Conservation (phyloP, 2,797 vertebrate genomes). For the Rhodeus uyekii region DNA sequence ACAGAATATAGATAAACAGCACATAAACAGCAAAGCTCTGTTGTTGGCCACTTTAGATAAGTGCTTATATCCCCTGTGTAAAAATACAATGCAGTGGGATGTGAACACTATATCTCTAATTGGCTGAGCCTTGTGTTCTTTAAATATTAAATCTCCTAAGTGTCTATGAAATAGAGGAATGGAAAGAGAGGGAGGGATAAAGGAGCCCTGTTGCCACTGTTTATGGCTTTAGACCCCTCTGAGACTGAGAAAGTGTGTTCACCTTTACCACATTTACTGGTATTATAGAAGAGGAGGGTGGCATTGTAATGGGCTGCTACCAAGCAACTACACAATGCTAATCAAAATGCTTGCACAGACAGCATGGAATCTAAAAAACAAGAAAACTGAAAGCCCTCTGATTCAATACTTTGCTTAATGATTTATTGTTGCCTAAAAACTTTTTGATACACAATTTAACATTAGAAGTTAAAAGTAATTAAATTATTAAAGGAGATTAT, state of each 20-base stretch:
- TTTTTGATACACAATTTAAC: background rate
- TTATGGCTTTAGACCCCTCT: slow-evolving; percentile 41
- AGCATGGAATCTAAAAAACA: background rate
- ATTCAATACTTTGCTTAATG: background rate
- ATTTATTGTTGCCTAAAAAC: background rate
- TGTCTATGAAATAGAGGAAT: slow-evolving; percentile 21
- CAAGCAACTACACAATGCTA: slow-evolving; percentile 52
- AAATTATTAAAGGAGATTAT: background rate
- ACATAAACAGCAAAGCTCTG: background rate
- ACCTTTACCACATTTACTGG: slow-evolving; percentile 43
- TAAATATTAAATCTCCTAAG: slow-evolving; percentile 40
- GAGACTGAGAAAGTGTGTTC: slow-evolving; percentile 38
- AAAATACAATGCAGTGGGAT: slow-evolving; percentile 22
- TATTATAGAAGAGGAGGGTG: slow-evolving; percentile 32
- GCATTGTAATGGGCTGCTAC: slow-evolving; percentile 47
- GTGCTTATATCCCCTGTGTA: slow-evolving; percentile 12
- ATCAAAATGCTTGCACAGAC: slow-evolving; percentile 40
- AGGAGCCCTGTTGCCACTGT: slow-evolving; percentile 51
- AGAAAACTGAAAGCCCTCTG: background rate
- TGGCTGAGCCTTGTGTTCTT: slow-evolving; percentile 32
- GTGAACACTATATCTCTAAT: slow-evolving; percentile 35
- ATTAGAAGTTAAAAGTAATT: background rate
- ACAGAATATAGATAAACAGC: background rate
- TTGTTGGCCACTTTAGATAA: slow-evolving; percentile 17
- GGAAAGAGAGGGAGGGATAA: slow-evolving; percentile 42